Evolutionary conservation across 2,888 invertebrate genomes (phyloP), one percentile per base, ranked within the genome.

Genomic region (Coelinius sp.): DNA sequence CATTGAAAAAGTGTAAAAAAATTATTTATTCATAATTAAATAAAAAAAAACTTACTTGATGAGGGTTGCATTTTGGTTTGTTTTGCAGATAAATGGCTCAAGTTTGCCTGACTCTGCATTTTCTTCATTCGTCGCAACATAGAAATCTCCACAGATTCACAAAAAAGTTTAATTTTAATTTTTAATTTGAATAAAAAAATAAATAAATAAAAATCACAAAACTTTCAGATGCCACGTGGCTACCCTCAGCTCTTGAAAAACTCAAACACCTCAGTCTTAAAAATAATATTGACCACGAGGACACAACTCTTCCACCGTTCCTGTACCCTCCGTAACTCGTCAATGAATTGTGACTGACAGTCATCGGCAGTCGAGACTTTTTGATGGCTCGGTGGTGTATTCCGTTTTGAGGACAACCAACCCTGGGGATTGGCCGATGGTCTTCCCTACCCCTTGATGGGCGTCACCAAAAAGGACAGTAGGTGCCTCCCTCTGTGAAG

Each of bases 51-150:
- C 86, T 86, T 82, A 87, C 86, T 87, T 27, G 86, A 85, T 17
- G 86, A 84, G 0, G 85, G 78, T 20, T 82, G 85, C 81, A 86
- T 83, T 73, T 86, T 87, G 2, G 80, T 78, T 27, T 81, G 79
- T 12, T 80, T 14, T 8, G 77, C 77, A 1, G 76, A 71, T 53
- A 84, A 76, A 63, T 84, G 85, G 5, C 79, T 79, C 53, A 85
- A 79, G 64, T 79, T 62, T 68, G 81, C 79, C 69, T 81, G 83
- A 66, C 78, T 83, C 73, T 83, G 83, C 75, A 44, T 67, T 22
- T 49, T 10, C 64, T 20, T 49, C 35, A 20, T 25, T 1, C 35
- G 2, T 2, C n/a, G 5, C 1, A 4, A 41, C 1, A n/a, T 41
- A 41, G n/a, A 41, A n/a, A 41, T 41, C 24, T 41, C n/a, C 14